These are phyloP conservation scores for Typhlichthys eigenmanni DNA, from an alignment of 2,797 vertebrate genomes.

Conservation along the genomic window DNA sequence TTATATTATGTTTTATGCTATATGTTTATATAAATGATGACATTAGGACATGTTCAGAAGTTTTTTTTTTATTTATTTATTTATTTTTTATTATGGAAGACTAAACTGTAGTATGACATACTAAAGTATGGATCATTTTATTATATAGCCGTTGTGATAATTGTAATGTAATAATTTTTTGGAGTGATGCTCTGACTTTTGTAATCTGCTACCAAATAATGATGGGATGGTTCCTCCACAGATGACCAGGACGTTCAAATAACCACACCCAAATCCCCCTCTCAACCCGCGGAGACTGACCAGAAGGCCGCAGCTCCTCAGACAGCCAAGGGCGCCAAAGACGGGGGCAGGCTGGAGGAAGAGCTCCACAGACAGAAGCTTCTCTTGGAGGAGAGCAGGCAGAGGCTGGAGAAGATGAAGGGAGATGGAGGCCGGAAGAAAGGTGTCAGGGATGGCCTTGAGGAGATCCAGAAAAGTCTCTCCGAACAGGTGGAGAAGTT, in stretches of 20 bases:
- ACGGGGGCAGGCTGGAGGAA: slow-evolving; percentile 44
- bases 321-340: slow-evolving; percentile 22
- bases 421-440: slow-evolving; percentile 56
- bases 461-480: slow-evolving; percentile 72
- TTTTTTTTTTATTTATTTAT: too few species aligned
- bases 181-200: too few species aligned
- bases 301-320: slow-evolving; percentile 46
- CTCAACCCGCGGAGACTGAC: slow-evolving; percentile 22
- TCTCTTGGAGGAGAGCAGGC: slow-evolving; percentile 73
- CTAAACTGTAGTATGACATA: too few species aligned
- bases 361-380: slow-evolving; percentile 71
- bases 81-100: too few species aligned
- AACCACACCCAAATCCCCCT: slow-evolving; percentile 32
- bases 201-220: slow-evolving; percentile 1
- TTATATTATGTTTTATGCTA: too few species aligned
- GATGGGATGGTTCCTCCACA: slow-evolving; percentile 48
- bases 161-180: too few species aligned
- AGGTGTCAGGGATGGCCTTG: slow-evolving; percentile 64
- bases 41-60: too few species aligned
- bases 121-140: too few species aligned
- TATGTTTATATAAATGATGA: neutral
- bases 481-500: slow-evolving; percentile 71
- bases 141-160: too few species aligned
- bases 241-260: slow-evolving; percentile 40
- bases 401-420: slow-evolving; percentile 71